Conservation (phyloP, 2,113 vertebrate species). For the Ailurus styani region DNA sequence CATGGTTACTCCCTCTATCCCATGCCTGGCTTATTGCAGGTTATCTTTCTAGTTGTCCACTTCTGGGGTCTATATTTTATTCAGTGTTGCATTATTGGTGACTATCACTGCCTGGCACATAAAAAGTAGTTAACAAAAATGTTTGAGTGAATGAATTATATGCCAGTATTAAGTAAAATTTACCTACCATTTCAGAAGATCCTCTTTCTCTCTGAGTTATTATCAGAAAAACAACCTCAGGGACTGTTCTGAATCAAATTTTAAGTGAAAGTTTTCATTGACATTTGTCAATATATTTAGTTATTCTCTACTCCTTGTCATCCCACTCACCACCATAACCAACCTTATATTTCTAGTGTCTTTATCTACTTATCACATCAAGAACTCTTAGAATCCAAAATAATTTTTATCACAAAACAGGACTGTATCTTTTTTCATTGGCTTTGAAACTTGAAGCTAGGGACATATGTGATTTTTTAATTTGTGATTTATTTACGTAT, state of each 20-base stretch:
- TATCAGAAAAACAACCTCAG: neutral
- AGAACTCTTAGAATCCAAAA: neutral
- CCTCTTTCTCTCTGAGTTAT: neutral
- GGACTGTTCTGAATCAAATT: neutral
- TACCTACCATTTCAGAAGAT: neutral
- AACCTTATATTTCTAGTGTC: neutral
- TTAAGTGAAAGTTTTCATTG: neutral
- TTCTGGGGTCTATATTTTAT: neutral
- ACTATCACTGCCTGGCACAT: neutral
- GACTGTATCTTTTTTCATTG: neutral
- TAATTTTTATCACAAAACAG: neutral
- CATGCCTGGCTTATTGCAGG: neutral
- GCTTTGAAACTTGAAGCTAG: neutral
- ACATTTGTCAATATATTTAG: neutral
- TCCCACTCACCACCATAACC: neutral
- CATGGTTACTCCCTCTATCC: neutral
- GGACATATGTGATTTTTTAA: neutral
- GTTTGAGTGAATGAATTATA: neutral
- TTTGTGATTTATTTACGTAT: neutral
- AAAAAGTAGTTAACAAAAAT: neutral
- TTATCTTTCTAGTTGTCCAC: neutral
- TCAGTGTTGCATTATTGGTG: neutral
- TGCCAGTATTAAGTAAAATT: neutral
- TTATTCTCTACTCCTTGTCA: neutral
- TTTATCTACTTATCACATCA: neutral